phyloP scores from a whole-genome alignment of 2,888 invertebrate species.

The Muscina levida region DNA sequence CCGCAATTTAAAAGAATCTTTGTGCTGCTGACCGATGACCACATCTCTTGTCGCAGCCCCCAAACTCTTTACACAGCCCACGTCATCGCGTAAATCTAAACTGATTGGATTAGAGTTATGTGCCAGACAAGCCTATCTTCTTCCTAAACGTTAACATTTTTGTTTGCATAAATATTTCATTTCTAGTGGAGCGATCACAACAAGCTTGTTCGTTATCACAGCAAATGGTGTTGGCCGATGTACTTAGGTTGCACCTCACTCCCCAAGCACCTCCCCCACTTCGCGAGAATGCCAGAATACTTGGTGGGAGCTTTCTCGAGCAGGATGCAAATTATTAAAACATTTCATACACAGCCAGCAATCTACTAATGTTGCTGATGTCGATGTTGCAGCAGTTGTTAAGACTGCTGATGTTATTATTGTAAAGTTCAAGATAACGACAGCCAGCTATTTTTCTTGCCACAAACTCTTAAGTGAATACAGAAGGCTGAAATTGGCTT shows the following conservation, averaged over 20 bases:
- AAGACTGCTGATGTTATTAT: constrained; percentile 10
- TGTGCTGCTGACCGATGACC: too few relatives aligned
- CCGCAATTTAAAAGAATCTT: too few relatives aligned
- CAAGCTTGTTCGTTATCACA: constrained; percentile 33
- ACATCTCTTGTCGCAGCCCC: too few relatives aligned
- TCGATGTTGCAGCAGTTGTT: constrained; percentile 24
- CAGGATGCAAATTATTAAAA: constrained; percentile 66
- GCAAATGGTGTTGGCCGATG: constrained; percentile 47
- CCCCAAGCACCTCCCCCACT: neutral
- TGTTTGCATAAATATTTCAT: constrained; percentile 34
- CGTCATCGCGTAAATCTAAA: constrained; percentile 17
- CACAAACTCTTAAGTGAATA: constrained; percentile 48
- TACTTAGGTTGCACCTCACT: constrained; percentile 6
- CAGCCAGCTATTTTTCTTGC: constrained; percentile 57
- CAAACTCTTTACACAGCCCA: too few relatives aligned
- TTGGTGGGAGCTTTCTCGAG: constrained; percentile 59
- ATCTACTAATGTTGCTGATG: constrained; percentile 39
- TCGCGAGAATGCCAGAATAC: neutral
- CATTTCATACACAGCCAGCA: constrained; percentile 64
- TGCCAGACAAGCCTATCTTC: constrained; percentile 49
- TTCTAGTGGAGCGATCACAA: constrained; percentile 9
- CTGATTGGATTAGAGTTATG: constrained; percentile 51
- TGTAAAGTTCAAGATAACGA: constrained; percentile 63
- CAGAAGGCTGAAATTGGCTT: constrained; percentile 49
- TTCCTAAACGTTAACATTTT: constrained; percentile 34